Base-by-base conservation (phyloP, 2,797 vertebrate genomes). In the Acipenser oxyrinchus region DNA sequence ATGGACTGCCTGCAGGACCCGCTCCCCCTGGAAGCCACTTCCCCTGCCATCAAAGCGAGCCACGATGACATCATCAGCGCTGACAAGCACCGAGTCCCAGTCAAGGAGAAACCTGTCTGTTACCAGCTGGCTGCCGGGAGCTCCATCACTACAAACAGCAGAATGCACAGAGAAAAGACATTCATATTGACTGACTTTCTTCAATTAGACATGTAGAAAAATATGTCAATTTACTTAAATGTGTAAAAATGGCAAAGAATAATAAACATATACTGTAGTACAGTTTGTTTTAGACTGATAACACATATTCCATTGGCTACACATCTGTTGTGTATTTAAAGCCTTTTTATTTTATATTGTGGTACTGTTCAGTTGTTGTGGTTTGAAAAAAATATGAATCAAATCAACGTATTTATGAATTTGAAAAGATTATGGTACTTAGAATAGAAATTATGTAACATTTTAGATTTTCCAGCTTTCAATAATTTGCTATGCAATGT, bases 51-150 rank as follows among this genome's bases (percentile, higher is more conserved):
- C 96, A 80, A 98, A 92, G 55, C 91, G 91, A 78, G 93, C 96
- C 78, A 94, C 83, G 66, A 99, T 91, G 71, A 96, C 75, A 70
- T 84, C 87, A 78, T 95, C 92, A 0, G 90, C 93, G 81, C 96
- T 96, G 72, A 95, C 90, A 82, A 99, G 90, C 68, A 95, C 93
- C 0, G 96, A 95, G 78, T 95, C 95, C 96, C 96, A 98, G 83
- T 90, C 87, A 73, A 95, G 78, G 49, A 79, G 87, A 83, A 93
- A 99, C 66, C 82, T 88, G 75, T 98, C 95, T 62, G 85, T 91
- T 79, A 99, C 96, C 57, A 92, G 75, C 78, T 98, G 96, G 69
- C 90, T 91, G 79, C 96, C 96, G 49, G 93, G 95, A 80, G 88
- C 79, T 77, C 90, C 86, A 75, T 95, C 93, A 78, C 96, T 98